These are phyloP conservation scores for Apis florea DNA, from an alignment of 1,140 invertebrate species.

Conservation along the genomic window DNA sequence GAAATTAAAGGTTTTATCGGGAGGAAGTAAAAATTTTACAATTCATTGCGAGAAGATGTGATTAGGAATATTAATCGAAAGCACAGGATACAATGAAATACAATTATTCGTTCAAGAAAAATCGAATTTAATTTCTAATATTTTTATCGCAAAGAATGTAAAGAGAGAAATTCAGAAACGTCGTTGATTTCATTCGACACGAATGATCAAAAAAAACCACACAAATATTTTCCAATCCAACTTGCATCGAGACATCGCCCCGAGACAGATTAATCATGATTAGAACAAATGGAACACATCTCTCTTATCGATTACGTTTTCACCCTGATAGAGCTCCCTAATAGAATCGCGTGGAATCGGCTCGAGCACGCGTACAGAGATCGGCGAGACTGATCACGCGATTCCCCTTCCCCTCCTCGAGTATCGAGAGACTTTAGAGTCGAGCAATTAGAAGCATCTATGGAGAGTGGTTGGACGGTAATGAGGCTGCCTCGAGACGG, in stretches of 20 bases:
- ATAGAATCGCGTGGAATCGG: neutral
- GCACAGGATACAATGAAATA: too few relatives aligned
- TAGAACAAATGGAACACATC: slow-evolving; percentile 5
- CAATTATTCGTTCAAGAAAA: too few relatives aligned
- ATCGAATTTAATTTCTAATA: too few relatives aligned
- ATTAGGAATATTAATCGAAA: too few relatives aligned
- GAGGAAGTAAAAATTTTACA: too few relatives aligned
- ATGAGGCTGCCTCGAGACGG: slow-evolving; percentile 38
- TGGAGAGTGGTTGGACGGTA: slow-evolving; percentile 28
- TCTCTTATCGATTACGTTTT: slow-evolving; percentile 17
- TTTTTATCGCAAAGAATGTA: too few relatives aligned
- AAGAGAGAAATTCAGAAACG: too few relatives aligned
- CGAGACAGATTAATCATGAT: neutral
- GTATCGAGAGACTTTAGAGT: neutral
- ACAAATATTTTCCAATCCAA: too few relatives aligned
- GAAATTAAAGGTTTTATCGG: too few relatives aligned
- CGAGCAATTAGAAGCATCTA: slow-evolving; percentile 45
- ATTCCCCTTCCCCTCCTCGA: neutral
- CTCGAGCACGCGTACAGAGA: neutral
- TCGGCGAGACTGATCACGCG: neutral
- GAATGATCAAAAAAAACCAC: too few relatives aligned
- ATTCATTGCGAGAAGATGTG: too few relatives aligned
- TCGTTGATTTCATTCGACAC: too few relatives aligned
- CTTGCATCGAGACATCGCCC: neutral
- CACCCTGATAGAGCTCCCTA: neutral